phyloP scores from a whole-genome alignment of 2,113 vertebrate genomes.

The Tringa solitaria region DNA sequence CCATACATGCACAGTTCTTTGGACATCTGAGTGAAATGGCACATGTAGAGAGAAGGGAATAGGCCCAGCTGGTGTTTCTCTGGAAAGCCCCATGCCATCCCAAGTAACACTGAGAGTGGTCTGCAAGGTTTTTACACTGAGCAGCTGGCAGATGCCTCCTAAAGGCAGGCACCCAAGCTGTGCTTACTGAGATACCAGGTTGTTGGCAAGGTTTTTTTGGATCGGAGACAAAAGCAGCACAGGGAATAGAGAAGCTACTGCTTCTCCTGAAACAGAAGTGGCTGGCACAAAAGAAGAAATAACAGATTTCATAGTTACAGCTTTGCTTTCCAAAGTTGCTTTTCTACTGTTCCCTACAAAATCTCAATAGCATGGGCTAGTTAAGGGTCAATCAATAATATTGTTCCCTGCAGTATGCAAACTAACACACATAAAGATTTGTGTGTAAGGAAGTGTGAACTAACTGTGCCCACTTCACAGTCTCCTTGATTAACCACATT shows the following conservation, averaged over 20 bases:
- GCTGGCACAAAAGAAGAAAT: not conserved
- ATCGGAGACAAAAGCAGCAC: not conserved
- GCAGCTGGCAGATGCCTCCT: constrained; percentile 11
- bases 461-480: not conserved
- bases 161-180: not conserved
- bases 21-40: not conserved
- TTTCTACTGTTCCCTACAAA: not conserved
- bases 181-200: not conserved
- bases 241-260: not conserved
- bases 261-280: not conserved
- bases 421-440: not conserved
- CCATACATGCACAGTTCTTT: not conserved
- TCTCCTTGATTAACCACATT: not conserved
- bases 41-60: not conserved
- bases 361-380: not conserved
- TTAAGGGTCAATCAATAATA: not conserved
- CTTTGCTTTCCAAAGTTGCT: not conserved
- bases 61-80: not conserved
- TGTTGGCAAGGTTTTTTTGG: not conserved
- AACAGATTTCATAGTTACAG: not conserved
- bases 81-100: not conserved
- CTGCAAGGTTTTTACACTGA: not conserved
- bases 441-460: not conserved
- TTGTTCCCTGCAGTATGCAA: not conserved
- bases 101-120: not conserved